Conservation (phyloP, 2,113 vertebrate species). For the Seriola dumerili region DNA sequence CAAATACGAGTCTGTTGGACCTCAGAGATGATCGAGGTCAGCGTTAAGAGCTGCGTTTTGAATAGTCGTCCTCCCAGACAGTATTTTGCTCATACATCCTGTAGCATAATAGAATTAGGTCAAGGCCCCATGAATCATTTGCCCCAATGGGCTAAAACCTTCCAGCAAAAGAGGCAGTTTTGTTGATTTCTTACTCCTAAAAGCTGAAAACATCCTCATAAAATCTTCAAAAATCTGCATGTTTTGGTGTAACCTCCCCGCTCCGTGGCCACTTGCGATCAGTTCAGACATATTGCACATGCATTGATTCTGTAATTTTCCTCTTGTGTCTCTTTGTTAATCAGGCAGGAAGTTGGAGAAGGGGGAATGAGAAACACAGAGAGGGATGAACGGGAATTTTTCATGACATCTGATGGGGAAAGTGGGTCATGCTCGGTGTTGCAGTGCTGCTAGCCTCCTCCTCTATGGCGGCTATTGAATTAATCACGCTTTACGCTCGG, state of each 20-base stretch:
- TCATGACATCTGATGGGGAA: slow-evolving; percentile 88
- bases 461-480: slow-evolving; percentile 93
- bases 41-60: slow-evolving; percentile 51
- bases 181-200: slow-evolving; percentile 10
- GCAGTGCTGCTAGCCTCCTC: slow-evolving; percentile 89
- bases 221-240: not conserved
- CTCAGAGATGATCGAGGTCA: slow-evolving; percentile 41
- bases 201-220: not conserved
- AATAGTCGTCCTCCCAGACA: slow-evolving; percentile 32
- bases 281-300: not conserved
- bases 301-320: not conserved
- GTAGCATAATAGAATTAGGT: slow-evolving; percentile 74
- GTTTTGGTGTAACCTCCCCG: not conserved
- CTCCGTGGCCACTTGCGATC: not conserved
- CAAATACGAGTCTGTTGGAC: slow-evolving; percentile 7
- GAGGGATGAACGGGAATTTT: slow-evolving; percentile 65
- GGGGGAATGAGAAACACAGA: slow-evolving; percentile 13
- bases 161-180: slow-evolving; percentile 22
- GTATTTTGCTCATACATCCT: slow-evolving; percentile 50
- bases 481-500: slow-evolving; percentile 93
- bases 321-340: slow-evolving; percentile 23
- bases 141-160: slow-evolving; percentile 61
- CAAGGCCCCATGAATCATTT: slow-evolving; percentile 76
- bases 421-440: slow-evolving; percentile 93
- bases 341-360: slow-evolving; percentile 58